Evolutionary conservation across 2,797 vertebrate genomes (phyloP).

Genomic region (Poeciliopsis paucimaculata): DNA sequence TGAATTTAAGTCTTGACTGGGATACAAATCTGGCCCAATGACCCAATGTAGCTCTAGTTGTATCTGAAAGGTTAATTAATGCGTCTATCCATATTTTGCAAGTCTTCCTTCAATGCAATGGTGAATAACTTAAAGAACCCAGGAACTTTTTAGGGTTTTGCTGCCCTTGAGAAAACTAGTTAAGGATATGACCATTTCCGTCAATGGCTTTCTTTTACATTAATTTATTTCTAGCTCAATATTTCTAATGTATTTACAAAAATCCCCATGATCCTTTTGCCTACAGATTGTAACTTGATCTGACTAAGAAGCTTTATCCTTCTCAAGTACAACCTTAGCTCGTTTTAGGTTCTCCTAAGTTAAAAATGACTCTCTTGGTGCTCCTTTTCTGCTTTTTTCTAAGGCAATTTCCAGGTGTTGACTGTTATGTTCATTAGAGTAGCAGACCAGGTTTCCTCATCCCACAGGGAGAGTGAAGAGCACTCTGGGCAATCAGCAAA

Average conservation of each 20-base stretch:
- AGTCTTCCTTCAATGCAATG: background rate
- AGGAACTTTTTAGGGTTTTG: background rate
- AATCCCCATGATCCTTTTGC: background rate
- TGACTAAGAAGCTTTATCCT: background rate
- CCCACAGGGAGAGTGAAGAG: background rate
- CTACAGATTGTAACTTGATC: background rate
- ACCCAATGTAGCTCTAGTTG: background rate
- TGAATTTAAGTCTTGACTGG: background rate
- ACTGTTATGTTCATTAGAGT: constrained; percentile 1
- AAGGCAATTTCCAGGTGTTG: constrained; percentile 4
- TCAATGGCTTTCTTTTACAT: background rate
- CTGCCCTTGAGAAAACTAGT: background rate
- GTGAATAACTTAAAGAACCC: background rate
- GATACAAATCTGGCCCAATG: background rate
- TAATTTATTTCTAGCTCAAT: background rate
- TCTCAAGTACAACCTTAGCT: background rate
- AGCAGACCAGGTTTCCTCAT: background rate
- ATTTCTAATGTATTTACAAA: background rate
- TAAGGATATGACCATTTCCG: background rate
- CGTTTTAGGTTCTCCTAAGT: background rate
- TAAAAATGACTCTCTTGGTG: background rate
- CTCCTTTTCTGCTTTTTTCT: background rate
- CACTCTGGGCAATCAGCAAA: constrained; percentile 5
- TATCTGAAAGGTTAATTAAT: background rate
- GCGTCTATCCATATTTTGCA: background rate